Evolutionary conservation across 1,140 invertebrate genomes (phyloP).

Genomic region (Lordiphosa stackelbergi): DNA sequence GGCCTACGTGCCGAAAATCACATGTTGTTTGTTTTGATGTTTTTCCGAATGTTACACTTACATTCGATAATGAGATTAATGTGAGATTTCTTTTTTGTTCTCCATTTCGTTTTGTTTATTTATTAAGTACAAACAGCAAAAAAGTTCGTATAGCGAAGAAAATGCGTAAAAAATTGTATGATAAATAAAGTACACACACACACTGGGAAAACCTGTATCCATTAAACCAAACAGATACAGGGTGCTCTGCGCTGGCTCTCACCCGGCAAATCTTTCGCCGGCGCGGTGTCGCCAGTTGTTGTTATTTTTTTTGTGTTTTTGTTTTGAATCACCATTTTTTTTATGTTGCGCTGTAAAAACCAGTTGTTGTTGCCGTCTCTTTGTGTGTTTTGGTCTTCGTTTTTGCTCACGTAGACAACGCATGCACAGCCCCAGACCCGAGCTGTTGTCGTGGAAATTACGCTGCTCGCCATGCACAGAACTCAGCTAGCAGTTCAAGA

Average conservation of each 20-base stretch:
- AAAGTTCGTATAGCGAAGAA: constrained; percentile 24
- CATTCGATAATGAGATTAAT: constrained; percentile 28
- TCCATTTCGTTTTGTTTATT: neutral
- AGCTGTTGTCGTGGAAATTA: constrained; percentile 33
- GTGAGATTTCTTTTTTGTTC: neutral
- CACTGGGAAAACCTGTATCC: constrained; percentile 52
- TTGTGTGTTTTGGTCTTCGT: constrained; percentile 37
- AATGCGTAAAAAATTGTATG: constrained; percentile 32
- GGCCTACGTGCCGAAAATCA: constrained; percentile 73
- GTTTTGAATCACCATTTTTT: constrained; percentile 48
- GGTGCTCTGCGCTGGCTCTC: constrained; percentile 43
- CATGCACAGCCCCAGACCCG: constrained; percentile 50
- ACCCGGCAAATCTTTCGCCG: constrained; percentile 39
- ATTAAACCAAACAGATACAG: constrained; percentile 27
- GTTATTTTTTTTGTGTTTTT: constrained; percentile 54
- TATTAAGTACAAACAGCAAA: neutral
- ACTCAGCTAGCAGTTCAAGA: constrained; percentile 52
- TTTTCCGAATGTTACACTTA: constrained; percentile 34
- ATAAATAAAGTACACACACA: constrained; percentile 33
- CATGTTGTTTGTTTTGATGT: constrained; percentile 65
- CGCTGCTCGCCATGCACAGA: constrained; percentile 45
- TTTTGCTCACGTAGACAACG: constrained; percentile 70
- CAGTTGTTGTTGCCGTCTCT: constrained; percentile 41
- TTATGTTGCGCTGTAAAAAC: constrained; percentile 52
- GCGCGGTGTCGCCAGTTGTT: constrained; percentile 51